These are phyloP conservation scores for Atethmia centrago DNA, from an alignment of 2,888 invertebrate genomes.

Conservation along the genomic window DNA sequence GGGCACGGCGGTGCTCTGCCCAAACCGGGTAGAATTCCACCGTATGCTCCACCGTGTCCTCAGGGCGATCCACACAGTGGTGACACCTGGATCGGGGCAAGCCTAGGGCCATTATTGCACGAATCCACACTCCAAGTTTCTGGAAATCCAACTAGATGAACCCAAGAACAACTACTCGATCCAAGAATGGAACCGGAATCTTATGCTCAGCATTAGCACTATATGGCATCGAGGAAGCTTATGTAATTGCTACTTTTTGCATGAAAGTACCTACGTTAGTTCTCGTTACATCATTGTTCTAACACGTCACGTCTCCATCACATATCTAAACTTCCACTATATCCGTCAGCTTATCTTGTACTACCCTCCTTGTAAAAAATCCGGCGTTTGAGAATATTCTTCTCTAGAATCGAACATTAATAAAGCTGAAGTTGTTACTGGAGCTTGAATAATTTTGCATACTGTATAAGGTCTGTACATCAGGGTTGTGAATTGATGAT, in stretches of 20 bases:
- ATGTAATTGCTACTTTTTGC: neutral
- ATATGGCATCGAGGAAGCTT: too few relatives aligned
- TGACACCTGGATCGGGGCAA: too few relatives aligned
- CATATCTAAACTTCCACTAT: slow-evolving; percentile 53
- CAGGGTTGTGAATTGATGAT: slow-evolving; percentile 32
- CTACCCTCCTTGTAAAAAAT: slow-evolving; percentile 48
- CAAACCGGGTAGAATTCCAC: too few relatives aligned
- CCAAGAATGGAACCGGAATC: too few relatives aligned
- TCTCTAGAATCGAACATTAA: slow-evolving; percentile 65
- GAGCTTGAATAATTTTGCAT: slow-evolving; percentile 70
- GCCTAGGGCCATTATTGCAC: too few relatives aligned
- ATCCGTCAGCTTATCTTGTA: slow-evolving; percentile 63
- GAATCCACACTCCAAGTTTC: too few relatives aligned
- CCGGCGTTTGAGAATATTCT: slow-evolving; percentile 52
- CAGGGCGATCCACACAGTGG: too few relatives aligned
- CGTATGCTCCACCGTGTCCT: too few relatives aligned
- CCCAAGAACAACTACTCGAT: too few relatives aligned
- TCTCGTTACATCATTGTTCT: neutral
- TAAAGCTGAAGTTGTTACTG: slow-evolving; percentile 58
- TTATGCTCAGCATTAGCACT: too few relatives aligned
- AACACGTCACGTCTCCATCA: slow-evolving; percentile 55
- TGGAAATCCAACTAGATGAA: too few relatives aligned
- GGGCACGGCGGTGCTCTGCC: too few relatives aligned
- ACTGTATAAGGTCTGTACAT: slow-evolving; percentile 24
- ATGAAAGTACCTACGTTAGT: neutral